Evolutionary conservation across 92 coral and sea anemone genomes (phyloP).

Genomic region (Siderastrea radians): DNA sequence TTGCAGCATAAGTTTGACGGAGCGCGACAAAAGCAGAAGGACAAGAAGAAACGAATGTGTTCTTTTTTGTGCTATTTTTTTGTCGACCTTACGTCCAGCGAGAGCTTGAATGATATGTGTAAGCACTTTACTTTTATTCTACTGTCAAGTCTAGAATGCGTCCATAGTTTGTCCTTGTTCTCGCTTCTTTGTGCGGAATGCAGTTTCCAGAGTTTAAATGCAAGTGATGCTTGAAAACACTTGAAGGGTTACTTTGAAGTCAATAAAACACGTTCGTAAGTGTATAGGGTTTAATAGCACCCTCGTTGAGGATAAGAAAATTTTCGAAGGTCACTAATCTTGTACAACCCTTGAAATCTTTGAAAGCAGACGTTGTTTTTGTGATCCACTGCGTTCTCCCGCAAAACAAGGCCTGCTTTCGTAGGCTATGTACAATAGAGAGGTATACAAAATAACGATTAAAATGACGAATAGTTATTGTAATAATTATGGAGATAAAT

Average conservation of each 20-base stretch:
- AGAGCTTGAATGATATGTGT: no score
- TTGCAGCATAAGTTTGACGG: no score
- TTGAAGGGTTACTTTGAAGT: no score
- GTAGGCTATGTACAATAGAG: not conserved
- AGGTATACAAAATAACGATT: not conserved
- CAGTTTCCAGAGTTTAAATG: not conserved
- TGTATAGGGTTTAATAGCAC: no score
- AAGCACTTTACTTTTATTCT: no score
- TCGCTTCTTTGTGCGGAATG: not conserved
- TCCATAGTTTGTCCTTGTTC: no score
- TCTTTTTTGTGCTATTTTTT: no score
- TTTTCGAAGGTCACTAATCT: not conserved
- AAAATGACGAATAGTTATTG: conserved; percentile 1
- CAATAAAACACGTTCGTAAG: no score
- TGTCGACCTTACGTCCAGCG: no score
- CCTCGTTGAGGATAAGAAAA: not conserved
- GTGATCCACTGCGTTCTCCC: not conserved
- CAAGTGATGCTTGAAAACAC: no score
- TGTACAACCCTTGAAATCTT: not conserved
- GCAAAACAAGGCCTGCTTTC: not conserved
- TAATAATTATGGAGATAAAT: conserved; percentile 5
- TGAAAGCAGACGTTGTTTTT: not conserved
- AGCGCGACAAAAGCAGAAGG: no score
- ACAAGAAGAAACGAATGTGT: no score
- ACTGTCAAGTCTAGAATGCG: not conserved